Evolutionary conservation across 2,888 invertebrate genomes (phyloP).

Genomic region (Calliscelio sp.): DNA sequence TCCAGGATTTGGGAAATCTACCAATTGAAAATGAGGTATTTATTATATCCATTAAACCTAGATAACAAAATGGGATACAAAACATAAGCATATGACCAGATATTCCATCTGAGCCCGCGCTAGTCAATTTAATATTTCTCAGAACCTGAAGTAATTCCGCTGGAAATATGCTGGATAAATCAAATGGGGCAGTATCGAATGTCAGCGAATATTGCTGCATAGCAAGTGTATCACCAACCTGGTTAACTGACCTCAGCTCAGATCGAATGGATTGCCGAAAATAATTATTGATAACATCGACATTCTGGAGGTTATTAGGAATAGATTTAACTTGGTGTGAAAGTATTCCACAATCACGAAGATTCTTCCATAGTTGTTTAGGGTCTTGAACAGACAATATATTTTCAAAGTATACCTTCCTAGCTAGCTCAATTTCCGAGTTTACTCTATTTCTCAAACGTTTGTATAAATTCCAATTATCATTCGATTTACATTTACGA

Average conservation of each 20-base stretch:
- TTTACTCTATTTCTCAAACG: not conserved
- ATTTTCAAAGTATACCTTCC: not conserved
- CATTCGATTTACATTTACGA: not conserved
- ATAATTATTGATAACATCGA: not conserved
- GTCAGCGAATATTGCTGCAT: not conserved
- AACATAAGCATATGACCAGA: conserved; percentile 5
- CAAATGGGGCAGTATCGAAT: not conserved
- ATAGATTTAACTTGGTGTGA: not conserved
- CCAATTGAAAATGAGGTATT: not conserved
- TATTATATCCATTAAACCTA: not conserved
- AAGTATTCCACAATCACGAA: not conserved
- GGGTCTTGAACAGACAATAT: not conserved
- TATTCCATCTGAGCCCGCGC: conserved; percentile 8
- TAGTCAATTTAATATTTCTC: conserved; percentile 11
- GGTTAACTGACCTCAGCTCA: not conserved
- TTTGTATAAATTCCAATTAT: not conserved
- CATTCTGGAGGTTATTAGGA: not conserved
- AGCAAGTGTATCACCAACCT: no score
- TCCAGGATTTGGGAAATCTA: not conserved
- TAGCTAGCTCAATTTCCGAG: not conserved
- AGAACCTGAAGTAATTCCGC: not conserved
- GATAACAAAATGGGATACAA: not conserved
- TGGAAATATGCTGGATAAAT: not conserved
- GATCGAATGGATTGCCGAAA: not conserved
- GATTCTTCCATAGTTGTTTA: not conserved